These are phyloP conservation scores for Accipiter virgatus DNA, from an alignment of 2,113 vertebrate genomes.

Conservation along the genomic window DNA sequence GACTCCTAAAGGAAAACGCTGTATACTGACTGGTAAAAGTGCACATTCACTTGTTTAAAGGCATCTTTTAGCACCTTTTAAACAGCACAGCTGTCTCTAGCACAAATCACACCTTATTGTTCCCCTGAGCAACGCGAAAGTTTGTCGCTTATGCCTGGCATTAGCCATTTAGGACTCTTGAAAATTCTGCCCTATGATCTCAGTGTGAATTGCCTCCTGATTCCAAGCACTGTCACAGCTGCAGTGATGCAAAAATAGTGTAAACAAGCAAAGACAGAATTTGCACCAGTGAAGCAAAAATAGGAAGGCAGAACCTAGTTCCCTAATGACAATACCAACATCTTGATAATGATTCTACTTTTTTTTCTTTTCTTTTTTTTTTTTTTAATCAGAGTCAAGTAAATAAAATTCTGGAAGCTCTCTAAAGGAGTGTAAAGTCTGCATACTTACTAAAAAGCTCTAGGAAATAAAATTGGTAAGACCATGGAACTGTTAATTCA, in stretches of 20 bases:
- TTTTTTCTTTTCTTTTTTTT: neutral
- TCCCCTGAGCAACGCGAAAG: neutral
- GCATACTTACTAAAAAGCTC: neutral
- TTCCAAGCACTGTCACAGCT: neutral
- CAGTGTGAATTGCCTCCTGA: neutral
- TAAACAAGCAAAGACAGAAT: neutral
- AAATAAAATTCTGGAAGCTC: neutral
- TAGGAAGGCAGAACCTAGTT: neutral
- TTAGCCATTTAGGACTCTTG: neutral
- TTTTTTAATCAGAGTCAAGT: neutral
- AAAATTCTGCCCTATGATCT: neutral
- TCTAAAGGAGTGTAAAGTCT: neutral
- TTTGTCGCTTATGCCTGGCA: neutral
- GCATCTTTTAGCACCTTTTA: slow-evolving; percentile 15
- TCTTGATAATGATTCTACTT: neutral
- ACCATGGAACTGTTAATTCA: neutral
- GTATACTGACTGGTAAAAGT: neutral
- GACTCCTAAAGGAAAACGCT: neutral
- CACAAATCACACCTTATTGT: slow-evolving; percentile 10
- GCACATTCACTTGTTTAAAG: neutral
- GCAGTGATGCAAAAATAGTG: neutral
- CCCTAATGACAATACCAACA: neutral
- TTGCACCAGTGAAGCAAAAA: neutral
- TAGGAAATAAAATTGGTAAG: neutral
- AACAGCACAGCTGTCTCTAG: neutral